These are phyloP conservation scores for Phoenoteleia sp. DNA, from an alignment of 2,888 invertebrate species.

Conservation along the genomic window DNA sequence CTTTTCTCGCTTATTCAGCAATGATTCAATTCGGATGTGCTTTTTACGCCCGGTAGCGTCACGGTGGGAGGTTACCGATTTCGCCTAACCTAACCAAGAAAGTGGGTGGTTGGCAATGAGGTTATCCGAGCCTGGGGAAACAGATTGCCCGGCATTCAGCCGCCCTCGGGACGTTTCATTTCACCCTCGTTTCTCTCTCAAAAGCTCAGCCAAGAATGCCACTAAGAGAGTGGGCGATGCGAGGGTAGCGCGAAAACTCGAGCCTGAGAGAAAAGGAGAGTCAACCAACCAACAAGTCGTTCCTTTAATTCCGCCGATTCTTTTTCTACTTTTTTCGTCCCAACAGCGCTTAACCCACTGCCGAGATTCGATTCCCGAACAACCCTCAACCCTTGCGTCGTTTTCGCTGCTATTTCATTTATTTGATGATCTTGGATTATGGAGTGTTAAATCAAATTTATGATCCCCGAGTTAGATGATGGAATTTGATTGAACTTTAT, in stretches of 20 bases:
- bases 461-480: constrained; percentile 5
- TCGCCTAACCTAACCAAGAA: constrained; percentile 75
- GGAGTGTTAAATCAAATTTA: constrained; percentile 61
- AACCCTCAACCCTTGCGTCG: constrained; percentile 57
- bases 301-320: constrained; percentile 82
- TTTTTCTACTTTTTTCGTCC: constrained; percentile 68
- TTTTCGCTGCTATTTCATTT: constrained; percentile 51
- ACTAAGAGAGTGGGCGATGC: constrained; percentile 36
- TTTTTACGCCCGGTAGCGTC: constrained; percentile 78
- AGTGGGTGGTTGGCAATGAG: constrained; percentile 78
- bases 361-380: constrained; percentile 55
- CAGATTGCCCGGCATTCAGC: constrained; percentile 86
- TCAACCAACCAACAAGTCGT: constrained; percentile 84
- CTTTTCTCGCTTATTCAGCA: constrained; percentile 86
- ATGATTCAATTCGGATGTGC: constrained; percentile 85
- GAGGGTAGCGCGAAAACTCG: constrained; percentile 60
- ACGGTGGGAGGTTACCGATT: constrained; percentile 73
- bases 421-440: constrained; percentile 50
- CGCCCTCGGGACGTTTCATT: constrained; percentile 86
- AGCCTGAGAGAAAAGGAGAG: constrained; percentile 74
- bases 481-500: constrained; percentile 29
- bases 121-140: constrained; percentile 85
- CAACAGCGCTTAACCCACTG: constrained; percentile 64
- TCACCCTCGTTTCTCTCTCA: constrained; percentile 87
- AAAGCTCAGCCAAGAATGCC: constrained; percentile 55